Evolutionary conservation across 2,888 invertebrate species (phyloP), one percentile per base, ranked within the genome.

Genomic region (Cantharis nigra): DNA sequence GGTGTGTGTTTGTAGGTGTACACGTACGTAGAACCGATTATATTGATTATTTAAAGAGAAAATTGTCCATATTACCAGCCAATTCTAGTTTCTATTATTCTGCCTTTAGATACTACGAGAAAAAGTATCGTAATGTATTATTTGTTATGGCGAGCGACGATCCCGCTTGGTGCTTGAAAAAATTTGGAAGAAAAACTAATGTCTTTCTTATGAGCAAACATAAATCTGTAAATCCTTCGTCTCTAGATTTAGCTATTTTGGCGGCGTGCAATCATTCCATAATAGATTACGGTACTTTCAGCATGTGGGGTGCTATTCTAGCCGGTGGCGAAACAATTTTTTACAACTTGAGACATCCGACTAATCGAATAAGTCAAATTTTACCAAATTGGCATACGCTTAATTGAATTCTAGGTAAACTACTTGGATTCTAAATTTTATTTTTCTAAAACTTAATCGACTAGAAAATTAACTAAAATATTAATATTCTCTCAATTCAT

Each of bases 1-100:
- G 81, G 33, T 71, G 87, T 64, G 88, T 88, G 13, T 91, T 89
- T 81, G 89, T 91, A 14, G 91, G 91, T 70, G 88, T 92, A 63
- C 92, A 92, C 80, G 90, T 91, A 9, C 86, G 91, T 70, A 87
- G 91, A 74, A 91, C 91, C 1, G 92, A 92, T 84, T 92, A 91
- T 83, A 87, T 90, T 33, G 88, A 89, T 74, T 91, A 91, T 83
- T 85, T 92, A 20, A 90, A 90, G 89, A 87, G 89, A 75, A 91
- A 90, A 80, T 86, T 90, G 72, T 87, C 89, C 63, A 87, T 87
- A 9, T 84, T 85, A 63, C 87, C 89, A n/a, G 90, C 89, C 5
- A 86, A 86, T 75, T 81, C 84, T 5, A 82, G 81, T 20, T 90
- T 89, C 83, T 90, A 89, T 83, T 81, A 83, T 63, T 81, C 83